Conservation (phyloP, 2,797 vertebrate genomes). For the Gambelia wislizenii region DNA sequence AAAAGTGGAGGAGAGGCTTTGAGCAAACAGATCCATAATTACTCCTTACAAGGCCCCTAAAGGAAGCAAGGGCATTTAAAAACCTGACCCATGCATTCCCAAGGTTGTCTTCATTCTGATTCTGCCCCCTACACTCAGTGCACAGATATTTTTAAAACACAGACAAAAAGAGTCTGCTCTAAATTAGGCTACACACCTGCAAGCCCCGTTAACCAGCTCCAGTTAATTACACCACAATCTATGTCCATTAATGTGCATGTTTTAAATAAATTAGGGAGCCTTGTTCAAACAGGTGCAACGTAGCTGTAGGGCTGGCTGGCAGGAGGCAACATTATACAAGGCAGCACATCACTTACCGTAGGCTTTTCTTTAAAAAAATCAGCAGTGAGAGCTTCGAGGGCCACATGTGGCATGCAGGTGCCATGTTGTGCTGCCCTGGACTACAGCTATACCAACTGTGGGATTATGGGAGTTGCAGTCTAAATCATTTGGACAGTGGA, state of each 20-base stretch:
- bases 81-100: not conserved
- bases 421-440: no score
- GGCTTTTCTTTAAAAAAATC: no score
- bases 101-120: not conserved
- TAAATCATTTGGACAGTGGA: no score
- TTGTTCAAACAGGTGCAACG: not conserved
- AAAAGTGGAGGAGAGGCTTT: not conserved
- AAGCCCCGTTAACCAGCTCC: no score
- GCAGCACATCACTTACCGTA: no score
- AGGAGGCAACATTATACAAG: not conserved
- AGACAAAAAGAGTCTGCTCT: not conserved
- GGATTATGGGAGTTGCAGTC: not conserved
- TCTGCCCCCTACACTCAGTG: not conserved
- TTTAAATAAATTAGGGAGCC: constrained; percentile 8
- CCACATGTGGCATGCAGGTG: no score
- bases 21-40: not conserved
- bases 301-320: not conserved
- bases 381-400: no score
- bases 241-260: not conserved
- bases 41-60: not conserved
- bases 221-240: not conserved
- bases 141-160: not conserved
- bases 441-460: not conserved
- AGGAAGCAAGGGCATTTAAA: not conserved
- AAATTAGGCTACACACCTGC: not conserved